These are phyloP conservation scores for Hystrix cristata DNA, from an alignment of 2,113 vertebrate genomes.

Conservation along the genomic window DNA sequence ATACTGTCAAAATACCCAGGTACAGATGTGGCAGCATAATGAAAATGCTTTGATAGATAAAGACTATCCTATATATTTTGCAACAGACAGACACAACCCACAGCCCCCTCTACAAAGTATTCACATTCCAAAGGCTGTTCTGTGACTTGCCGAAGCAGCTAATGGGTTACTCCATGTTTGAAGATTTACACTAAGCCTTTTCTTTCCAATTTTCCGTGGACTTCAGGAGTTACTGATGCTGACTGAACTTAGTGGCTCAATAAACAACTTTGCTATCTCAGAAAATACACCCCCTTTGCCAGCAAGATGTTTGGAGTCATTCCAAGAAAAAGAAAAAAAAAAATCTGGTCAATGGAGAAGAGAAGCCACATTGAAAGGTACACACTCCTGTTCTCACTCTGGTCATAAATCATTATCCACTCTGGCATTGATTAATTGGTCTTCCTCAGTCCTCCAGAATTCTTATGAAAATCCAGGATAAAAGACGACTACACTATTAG, in stretches of 20 bases:
- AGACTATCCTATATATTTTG: constrained; percentile 16
- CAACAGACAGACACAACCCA: neutral
- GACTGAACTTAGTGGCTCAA: constrained; percentile 66
- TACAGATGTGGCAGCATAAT: constrained; percentile 9
- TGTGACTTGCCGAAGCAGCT: constrained; percentile 39
- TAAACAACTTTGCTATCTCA: constrained; percentile 74
- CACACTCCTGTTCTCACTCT: constrained; percentile 54
- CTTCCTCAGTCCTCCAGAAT: constrained; percentile 82
- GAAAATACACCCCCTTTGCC: constrained; percentile 45
- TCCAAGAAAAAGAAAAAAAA: constrained; percentile 73
- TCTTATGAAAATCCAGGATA: constrained; percentile 82
- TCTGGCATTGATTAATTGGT: constrained; percentile 89
- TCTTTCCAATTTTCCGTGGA: constrained; percentile 70
- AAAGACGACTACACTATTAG: constrained; percentile 71
- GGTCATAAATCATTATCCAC: constrained; percentile 87
- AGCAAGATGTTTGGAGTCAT: constrained; percentile 81
- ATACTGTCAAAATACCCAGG: constrained; percentile 24
- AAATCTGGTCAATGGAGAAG: constrained; percentile 78
- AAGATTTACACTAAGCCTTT: constrained; percentile 70
- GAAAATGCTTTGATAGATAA: constrained; percentile 11
- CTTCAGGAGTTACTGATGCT: constrained; percentile 54
- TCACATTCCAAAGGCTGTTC: neutral
- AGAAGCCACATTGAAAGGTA: constrained; percentile 59
- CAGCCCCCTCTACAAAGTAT: neutral
- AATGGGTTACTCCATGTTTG: neutral